Evolutionary conservation across 2,113 vertebrate genomes (phyloP).

Genomic region (Tragulus kanchil): DNA sequence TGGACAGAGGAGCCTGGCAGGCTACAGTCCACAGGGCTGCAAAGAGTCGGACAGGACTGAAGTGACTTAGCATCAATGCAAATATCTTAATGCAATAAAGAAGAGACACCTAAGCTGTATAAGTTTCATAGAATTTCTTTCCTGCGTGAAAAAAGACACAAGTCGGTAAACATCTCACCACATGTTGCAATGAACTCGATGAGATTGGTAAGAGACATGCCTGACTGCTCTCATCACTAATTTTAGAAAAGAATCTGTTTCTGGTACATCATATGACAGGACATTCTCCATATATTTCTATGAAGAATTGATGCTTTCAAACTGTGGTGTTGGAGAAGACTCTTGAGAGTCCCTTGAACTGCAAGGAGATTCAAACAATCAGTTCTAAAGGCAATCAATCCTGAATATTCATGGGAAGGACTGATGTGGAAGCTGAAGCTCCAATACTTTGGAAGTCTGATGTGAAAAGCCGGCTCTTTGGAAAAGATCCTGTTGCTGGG

Average conservation of each 20-base stretch:
- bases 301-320: no score
- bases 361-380: no score
- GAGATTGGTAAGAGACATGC: background rate
- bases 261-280: background rate
- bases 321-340: no score
- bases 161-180: background rate
- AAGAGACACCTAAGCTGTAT: background rate
- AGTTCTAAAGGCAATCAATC: no score
- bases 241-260: background rate
- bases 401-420: no score
- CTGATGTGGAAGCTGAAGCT: no score
- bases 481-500: no score
- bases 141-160: background rate
- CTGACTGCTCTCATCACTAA: background rate
- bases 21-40: background rate
- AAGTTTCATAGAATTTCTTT: background rate
- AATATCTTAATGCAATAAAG: background rate
- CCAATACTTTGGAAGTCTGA: no score
- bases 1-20: background rate
- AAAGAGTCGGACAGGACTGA: background rate
- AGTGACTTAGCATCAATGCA: background rate
- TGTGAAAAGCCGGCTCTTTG: no score
- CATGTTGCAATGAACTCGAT: background rate
- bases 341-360: no score
- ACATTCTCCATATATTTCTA: background rate